These are phyloP conservation scores for Ciconia stormi DNA, from an alignment of 2,113 vertebrate species.

Conservation along the genomic window DNA sequence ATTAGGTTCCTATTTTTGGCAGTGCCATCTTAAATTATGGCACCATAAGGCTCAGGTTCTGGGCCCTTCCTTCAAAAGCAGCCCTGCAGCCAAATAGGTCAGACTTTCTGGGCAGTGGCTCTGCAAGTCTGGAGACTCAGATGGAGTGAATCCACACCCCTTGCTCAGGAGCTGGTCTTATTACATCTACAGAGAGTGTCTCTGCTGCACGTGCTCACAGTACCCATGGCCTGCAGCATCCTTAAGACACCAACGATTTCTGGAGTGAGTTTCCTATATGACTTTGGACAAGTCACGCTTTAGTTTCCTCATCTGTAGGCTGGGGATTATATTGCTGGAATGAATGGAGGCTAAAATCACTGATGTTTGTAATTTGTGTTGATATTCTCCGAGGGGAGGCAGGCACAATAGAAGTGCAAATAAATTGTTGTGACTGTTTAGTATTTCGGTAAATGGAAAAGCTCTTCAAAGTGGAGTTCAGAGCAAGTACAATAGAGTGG, in stretches of 20 bases:
- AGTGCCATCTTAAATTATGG: not conserved
- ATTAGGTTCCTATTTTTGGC: not conserved
- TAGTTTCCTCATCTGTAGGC: conserved; percentile 30
- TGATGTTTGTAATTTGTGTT: conserved; percentile 65
- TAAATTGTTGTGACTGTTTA: conserved; percentile 63
- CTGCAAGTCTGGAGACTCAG: not conserved
- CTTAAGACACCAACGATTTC: not conserved
- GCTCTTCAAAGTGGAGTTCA: conserved; percentile 52
- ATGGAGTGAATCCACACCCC: not conserved
- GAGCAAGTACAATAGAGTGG: conserved; percentile 54
- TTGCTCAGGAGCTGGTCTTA: not conserved
- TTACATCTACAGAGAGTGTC: not conserved
- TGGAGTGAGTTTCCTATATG: conserved; percentile 40
- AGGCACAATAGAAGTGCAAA: conserved; percentile 61
- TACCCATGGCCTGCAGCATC: conserved; percentile 11
- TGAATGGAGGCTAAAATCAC: conserved; percentile 56
- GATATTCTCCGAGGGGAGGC: conserved; percentile 55
- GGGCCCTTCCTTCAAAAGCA: not conserved
- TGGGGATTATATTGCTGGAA: conserved; percentile 36
- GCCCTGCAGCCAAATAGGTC: not conserved
- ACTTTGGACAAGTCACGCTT: conserved; percentile 46
- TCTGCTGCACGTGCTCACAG: not conserved
- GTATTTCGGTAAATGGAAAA: conserved; percentile 62
- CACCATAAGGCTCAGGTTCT: not conserved
- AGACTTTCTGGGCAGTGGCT: not conserved